Base-by-base conservation (phyloP, 2,888 invertebrate species). In the Tholera decimalis region DNA sequence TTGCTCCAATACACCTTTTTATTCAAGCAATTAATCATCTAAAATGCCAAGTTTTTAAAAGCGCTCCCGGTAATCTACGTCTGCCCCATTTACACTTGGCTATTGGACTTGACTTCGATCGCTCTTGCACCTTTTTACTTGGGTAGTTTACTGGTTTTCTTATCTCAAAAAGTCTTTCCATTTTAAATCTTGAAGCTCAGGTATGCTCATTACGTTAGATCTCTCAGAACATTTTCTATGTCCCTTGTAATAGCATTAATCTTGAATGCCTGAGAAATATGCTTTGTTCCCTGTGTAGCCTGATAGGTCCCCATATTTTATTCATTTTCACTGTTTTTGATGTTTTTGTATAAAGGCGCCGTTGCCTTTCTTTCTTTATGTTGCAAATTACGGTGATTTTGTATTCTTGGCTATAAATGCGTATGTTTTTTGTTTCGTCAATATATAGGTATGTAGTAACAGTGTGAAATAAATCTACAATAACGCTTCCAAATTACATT, bases 401-500 rank as follows among this genome's bases (percentile, higher is more conserved):
- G 65, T 77, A 70, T 75, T 76, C 67, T 81, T 76, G 43, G 56
- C 49, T 70, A 44, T 68, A 60, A 62, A 64, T 71, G 66, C 24
- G 63, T 65, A 60, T 74, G 59, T 66, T 66, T 68, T 69, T 61
- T 80, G 70, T 67, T 53, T 47, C 70, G 62, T 71, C 62, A 59
- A 73, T 69, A 51, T 73, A 51, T 73, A 50, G 61, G 70, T 37
- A 60, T 67, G 43, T 58, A 75, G 44, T 66, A 61, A 65, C 65
- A 58, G 46, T 68, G 58, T 59, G 66, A 81, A 79, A 80, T 79
- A 83, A 83, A 82, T 80, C 78, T 82, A 73, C 69, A 73, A 73
- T 74, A 76, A 82, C 80, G 79, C 78, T 85, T 67, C 78, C 78
- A 83, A 87, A 85, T 88, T 87, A 86, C 82, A 85, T 88, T 86